These are phyloP conservation scores for Diachrysia chrysitis DNA, from an alignment of 2,888 invertebrate species.

Conservation along the genomic window DNA sequence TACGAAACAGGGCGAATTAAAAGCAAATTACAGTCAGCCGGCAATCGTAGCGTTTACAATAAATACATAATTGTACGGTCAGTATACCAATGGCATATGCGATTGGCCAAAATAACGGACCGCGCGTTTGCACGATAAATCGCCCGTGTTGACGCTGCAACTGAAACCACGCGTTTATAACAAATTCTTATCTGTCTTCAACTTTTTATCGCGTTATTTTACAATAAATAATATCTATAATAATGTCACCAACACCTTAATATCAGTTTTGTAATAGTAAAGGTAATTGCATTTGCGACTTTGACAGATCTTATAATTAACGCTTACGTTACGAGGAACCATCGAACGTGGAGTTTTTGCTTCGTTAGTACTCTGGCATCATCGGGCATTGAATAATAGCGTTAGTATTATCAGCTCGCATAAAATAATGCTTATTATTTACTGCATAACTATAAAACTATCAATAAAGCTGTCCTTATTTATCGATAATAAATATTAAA, in stretches of 20 bases:
- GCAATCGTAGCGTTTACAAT: slow-evolving; percentile 89
- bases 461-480: slow-evolving; percentile 56
- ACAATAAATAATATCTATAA: slow-evolving; percentile 15
- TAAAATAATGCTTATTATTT: slow-evolving; percentile 58
- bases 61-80: slow-evolving; percentile 89
- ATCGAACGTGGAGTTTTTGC: slow-evolving; percentile 50
- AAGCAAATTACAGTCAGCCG: slow-evolving; percentile 87
- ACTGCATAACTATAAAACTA: slow-evolving; percentile 55
- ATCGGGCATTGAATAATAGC: slow-evolving; percentile 36
- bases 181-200: slow-evolving; percentile 27
- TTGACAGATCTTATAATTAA: slow-evolving; percentile 50
- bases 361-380: slow-evolving; percentile 35
- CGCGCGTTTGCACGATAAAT: slow-evolving; percentile 76
- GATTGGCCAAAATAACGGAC: slow-evolving; percentile 82
- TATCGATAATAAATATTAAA: slow-evolving; percentile 43
- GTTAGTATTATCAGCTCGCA: slow-evolving; percentile 56
- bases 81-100: slow-evolving; percentile 86
- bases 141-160: slow-evolving; percentile 61
- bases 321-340: slow-evolving; percentile 25
- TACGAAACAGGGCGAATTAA: slow-evolving; percentile 88
- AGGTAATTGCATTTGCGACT: slow-evolving; percentile 32
- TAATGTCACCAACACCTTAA: slow-evolving; percentile 32
- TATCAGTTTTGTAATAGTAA: slow-evolving; percentile 32
- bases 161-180: slow-evolving; percentile 40
- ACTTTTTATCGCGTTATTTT: slow-evolving; percentile 26